phyloP scores from a whole-genome alignment of 2,888 invertebrate genomes.

The Nephrotoma appendiculata region DNA sequence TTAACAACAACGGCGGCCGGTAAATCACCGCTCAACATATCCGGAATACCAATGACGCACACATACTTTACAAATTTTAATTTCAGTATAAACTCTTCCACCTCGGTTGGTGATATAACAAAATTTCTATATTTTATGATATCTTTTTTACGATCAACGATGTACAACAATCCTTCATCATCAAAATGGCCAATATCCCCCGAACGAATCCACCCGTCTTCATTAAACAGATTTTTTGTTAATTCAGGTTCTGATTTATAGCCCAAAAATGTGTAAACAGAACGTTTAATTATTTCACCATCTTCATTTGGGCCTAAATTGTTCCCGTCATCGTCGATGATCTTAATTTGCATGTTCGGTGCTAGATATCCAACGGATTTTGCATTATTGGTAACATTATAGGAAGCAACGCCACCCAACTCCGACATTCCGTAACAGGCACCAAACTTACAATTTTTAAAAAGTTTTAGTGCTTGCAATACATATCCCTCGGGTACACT shows the following conservation, averaged over 20 bases:
- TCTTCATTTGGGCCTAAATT: background rate
- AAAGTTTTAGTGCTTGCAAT: background rate
- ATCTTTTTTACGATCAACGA: slow-evolving; percentile 23
- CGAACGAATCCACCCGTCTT: slow-evolving; percentile 20
- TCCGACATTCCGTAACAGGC: background rate
- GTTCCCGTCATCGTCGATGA: background rate
- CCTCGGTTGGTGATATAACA: slow-evolving; percentile 23
- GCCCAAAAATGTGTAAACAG: background rate
- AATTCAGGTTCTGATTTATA: slow-evolving; percentile 4
- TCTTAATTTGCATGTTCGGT: background rate
- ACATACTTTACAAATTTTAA: background rate
- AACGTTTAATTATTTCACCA: background rate
- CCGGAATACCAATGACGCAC: slow-evolving; percentile 6
- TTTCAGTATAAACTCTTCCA: slow-evolving; percentile 20
- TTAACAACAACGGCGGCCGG: slow-evolving; percentile 8
- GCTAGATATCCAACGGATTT: background rate
- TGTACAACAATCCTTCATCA: slow-evolving; percentile 22
- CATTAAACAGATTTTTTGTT: slow-evolving; percentile 10
- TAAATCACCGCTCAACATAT: background rate
- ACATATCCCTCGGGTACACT: background rate
- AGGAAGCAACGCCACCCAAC: background rate
- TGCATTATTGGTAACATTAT: background rate
- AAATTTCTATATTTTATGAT: slow-evolving; percentile 23
- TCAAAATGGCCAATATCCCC: slow-evolving; percentile 31
- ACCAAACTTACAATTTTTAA: background rate